These are phyloP conservation scores for Raja brachyura DNA, from an alignment of 2,113 vertebrate species.

Conservation along the genomic window DNA sequence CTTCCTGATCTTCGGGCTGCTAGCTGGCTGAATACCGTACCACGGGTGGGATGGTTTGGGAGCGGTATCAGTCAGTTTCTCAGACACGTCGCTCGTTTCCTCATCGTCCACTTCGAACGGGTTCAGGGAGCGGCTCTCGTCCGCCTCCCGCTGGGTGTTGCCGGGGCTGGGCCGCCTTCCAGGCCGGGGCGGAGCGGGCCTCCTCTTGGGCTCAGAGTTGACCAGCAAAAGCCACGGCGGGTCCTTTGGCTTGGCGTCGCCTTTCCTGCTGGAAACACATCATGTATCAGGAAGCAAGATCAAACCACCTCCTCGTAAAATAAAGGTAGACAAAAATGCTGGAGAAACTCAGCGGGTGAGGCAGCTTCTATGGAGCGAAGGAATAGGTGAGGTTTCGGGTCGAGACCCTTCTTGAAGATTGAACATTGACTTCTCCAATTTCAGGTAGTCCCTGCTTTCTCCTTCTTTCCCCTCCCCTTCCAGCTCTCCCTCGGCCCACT, in stretches of 20 bases:
- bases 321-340: too few species aligned
- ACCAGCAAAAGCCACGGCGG: conserved; percentile 92
- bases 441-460: too few species aligned
- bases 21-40: conserved; percentile 85
- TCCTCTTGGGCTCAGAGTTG: conserved; percentile 79
- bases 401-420: too few species aligned
- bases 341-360: too few species aligned
- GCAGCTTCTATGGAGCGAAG: too few species aligned
- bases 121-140: conserved; percentile 65
- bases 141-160: conserved; percentile 44
- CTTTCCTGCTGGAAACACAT: conserved; percentile 44
- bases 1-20: conserved; percentile 72
- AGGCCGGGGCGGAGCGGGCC: conserved; percentile 72
- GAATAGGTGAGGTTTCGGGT: too few species aligned
- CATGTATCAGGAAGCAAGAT: background rate
- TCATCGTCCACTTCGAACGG: conserved; percentile 79
- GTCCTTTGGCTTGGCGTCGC: conserved; percentile 67
- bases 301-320: background rate
- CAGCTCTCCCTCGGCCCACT: too few species aligned
- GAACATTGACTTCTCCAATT: too few species aligned
- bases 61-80: conserved; percentile 40
- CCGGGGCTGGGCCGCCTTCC: conserved; percentile 47
- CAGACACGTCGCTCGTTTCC: conserved; percentile 45
- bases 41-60: conserved; percentile 74
- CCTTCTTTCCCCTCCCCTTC: too few species aligned